These are phyloP conservation scores for Forbesichthys agassizii DNA, from an alignment of 2,113 vertebrate genomes.

Conservation along the genomic window DNA sequence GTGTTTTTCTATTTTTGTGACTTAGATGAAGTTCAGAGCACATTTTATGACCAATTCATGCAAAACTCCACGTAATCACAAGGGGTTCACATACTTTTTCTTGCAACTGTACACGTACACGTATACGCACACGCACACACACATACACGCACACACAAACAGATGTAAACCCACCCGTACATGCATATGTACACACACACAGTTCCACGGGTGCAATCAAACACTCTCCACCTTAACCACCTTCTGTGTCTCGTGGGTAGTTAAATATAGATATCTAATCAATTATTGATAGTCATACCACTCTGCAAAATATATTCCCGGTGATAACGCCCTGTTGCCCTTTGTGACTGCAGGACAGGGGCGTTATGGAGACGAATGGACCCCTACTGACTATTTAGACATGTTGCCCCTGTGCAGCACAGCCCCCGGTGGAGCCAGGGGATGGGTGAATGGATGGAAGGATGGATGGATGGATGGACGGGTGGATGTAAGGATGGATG, in stretches of 20 bases:
- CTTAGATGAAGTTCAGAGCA: too few relatives aligned
- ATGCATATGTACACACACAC: not conserved
- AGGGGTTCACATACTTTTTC: too few relatives aligned
- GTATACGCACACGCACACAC: not conserved
- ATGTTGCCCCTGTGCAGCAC: constrained; percentile 12
- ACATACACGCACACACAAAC: not conserved
- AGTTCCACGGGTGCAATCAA: not conserved
- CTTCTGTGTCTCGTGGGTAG: constrained; percentile 24
- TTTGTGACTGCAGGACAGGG: constrained; percentile 20
- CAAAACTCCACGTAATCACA: too few relatives aligned
- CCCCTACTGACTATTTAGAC: constrained; percentile 34
- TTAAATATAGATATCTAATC: constrained; percentile 41
- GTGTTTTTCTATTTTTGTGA: too few relatives aligned
- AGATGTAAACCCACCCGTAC: not conserved
- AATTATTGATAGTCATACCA: constrained; percentile 50
- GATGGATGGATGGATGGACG: too few relatives aligned
- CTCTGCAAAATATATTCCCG: constrained; percentile 32
- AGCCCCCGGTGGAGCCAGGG: too few relatives aligned
- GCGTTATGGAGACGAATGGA: constrained; percentile 58
- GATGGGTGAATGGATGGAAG: too few relatives aligned
- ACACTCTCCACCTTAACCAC: constrained; percentile 11
- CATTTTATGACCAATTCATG: too few relatives aligned
- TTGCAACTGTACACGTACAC: not conserved
- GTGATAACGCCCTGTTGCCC: constrained; percentile 15
- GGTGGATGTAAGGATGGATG: too few relatives aligned